These are phyloP conservation scores for Scopus umbretta DNA, from an alignment of 2,113 vertebrate species.

Conservation along the genomic window DNA sequence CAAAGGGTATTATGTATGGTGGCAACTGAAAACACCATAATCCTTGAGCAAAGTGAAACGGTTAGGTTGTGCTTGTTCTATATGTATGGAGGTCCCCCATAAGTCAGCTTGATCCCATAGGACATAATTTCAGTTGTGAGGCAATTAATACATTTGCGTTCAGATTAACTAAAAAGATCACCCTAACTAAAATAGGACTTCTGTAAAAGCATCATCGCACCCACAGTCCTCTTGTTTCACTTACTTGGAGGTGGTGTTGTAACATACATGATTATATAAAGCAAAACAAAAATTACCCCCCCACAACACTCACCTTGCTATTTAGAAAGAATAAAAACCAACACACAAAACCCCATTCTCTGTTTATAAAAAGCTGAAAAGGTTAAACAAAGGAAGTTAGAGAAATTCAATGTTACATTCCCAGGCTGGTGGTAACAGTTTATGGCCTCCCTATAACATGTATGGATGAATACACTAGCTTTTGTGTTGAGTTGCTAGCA, in stretches of 20 bases:
- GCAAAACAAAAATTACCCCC: not conserved
- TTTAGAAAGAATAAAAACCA: not conserved
- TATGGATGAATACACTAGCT: not conserved
- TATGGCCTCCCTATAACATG: not conserved
- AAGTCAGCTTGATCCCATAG: not conserved
- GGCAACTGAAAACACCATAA: not conserved
- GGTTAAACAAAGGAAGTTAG: not conserved
- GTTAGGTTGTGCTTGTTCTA: not conserved
- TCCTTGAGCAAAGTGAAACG: not conserved
- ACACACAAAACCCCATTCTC: not conserved
- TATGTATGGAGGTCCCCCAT: not conserved
- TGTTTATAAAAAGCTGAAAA: constrained; percentile 6
- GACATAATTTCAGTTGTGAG: not conserved
- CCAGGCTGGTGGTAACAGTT: not conserved
- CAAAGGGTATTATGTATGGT: not conserved
- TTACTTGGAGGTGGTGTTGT: not conserved
- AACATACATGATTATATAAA: not conserved
- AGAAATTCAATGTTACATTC: not conserved
- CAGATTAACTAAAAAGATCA: not conserved
- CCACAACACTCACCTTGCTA: not conserved
- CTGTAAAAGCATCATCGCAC: not conserved
- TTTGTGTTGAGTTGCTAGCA: constrained; percentile 28
- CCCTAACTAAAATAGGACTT: not conserved
- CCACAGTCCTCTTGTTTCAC: not conserved
- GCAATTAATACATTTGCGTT: not conserved